phyloP scores from a whole-genome alignment of 2,888 invertebrate species.

The Epistrophella euchroma region DNA sequence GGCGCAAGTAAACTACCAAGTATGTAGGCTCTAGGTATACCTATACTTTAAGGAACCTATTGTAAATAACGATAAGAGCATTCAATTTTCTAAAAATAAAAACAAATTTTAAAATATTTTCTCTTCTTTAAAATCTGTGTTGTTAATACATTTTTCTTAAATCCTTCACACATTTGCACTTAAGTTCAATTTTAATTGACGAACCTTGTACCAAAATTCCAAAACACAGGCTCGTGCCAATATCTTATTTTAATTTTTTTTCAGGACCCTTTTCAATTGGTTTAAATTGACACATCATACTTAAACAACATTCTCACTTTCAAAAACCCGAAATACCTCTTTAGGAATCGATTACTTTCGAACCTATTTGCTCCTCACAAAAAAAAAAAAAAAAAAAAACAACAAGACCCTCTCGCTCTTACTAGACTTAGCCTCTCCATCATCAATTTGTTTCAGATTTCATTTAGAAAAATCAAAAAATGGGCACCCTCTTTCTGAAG shows the following conservation, averaged over 20 bases:
- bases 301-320: constrained; percentile 38
- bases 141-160: too few species aligned
- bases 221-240: constrained; percentile 44
- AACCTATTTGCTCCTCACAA: constrained; percentile 30
- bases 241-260: not conserved
- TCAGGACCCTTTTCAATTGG: constrained; percentile 20
- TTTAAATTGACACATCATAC: constrained; percentile 48
- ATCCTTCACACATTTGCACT: not conserved
- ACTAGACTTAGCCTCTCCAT: constrained; percentile 19
- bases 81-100: not conserved
- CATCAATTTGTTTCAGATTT: constrained; percentile 23
- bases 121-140: too few species aligned
- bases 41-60: too few species aligned
- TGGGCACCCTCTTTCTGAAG: constrained; percentile 9
- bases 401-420: constrained; percentile 2
- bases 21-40: too few species aligned
- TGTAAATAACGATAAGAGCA: too few species aligned
- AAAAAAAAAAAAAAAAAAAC: not conserved
- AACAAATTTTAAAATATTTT: not conserved
- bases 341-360: constrained; percentile 36
- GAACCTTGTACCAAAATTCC: not conserved
- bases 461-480: constrained; percentile 31
- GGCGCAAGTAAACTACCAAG: too few species aligned
- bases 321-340: constrained; percentile 13
- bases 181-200: not conserved